Base-by-base conservation (phyloP, 2,888 invertebrate genomes). In the Agrochola litura region DNA sequence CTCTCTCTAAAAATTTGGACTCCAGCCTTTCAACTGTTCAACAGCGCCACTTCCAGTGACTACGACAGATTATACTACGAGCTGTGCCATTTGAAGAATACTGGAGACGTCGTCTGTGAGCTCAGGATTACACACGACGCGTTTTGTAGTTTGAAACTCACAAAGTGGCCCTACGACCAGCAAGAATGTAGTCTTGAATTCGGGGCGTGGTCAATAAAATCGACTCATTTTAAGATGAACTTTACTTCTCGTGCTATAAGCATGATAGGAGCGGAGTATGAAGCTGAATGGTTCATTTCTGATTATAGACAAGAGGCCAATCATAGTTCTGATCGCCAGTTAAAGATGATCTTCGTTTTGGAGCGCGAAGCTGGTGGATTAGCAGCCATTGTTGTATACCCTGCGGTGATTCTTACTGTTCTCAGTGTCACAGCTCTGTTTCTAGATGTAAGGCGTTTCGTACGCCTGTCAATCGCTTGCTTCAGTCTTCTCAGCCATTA, bases 211-310 rank as follows among this genome's bases (percentile, higher is more conserved):
- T 14, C 68, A 8, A 19, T 37, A 2, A 71, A 74, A 5, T 72
- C 73, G 6, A 60, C 77, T 2, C 78, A 76, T 8, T 77, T 90
- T 1, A 83, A 58, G 1, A 79, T 92, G 6, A 84, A 78, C 6
- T 85, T 89, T 37, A 72, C 66, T 14, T 25, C 61, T 0, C 70
- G 81, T 61, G 90, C 86, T 6, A 76, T 92, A 0, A 46, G 22
- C 0, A 84, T 90, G 84, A 4, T 86, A 0, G 89, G 86, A 0
- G 89, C 89, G 0, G 90, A 91, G 14, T 90, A 91, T 71, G 92
- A 92, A 0, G 70, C 89, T 0, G 91, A 90, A n/a, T 95, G 93
- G 93, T 87, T 88, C 6, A 91, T 95, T 54, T 85, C 92, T 9
- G 90, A 91, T 69, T 92, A 88, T 70, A 73, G 84, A 6, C 86